phyloP scores from a whole-genome alignment of 2,888 invertebrate species.

The Nephrotoma flavescens region DNA sequence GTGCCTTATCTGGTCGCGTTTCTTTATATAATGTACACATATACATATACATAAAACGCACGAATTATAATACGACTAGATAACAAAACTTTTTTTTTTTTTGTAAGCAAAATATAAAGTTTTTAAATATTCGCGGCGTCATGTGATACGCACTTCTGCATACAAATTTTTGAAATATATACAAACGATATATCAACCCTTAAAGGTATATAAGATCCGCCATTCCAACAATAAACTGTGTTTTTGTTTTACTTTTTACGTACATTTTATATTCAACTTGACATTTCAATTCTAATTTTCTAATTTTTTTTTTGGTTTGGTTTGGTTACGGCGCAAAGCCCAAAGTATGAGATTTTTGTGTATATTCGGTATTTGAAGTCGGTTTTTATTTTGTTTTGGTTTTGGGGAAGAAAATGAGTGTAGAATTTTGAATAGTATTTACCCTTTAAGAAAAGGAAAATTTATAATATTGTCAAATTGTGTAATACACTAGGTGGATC shows the following conservation, averaged over 20 bases:
- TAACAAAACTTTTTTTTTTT: not conserved
- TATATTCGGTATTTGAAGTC: not conserved
- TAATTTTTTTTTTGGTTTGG: not conserved
- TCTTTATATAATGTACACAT: not conserved
- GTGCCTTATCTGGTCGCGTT: not conserved
- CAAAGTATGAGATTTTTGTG: not conserved
- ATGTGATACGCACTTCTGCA: conserved; percentile 3
- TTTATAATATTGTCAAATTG: not conserved
- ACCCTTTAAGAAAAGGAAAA: not conserved
- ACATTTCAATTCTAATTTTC: not conserved
- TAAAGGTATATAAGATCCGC: not conserved
- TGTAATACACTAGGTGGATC: not conserved
- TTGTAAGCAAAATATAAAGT: not conserved
- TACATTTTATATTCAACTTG: not conserved
- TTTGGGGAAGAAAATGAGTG: not conserved
- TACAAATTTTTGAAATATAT: conserved; percentile 1
- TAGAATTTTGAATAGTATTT: not conserved
- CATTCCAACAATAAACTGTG: not conserved
- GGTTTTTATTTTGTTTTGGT: not conserved
- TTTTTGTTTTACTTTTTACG: not conserved
- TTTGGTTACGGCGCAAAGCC: not conserved
- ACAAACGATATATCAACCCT: not conserved
- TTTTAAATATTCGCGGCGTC: not conserved
- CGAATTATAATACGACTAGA: not conserved
- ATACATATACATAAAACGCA: not conserved